phyloP scores from a whole-genome alignment of 1,140 invertebrate species.

The Drosophila novamexicana region DNA sequence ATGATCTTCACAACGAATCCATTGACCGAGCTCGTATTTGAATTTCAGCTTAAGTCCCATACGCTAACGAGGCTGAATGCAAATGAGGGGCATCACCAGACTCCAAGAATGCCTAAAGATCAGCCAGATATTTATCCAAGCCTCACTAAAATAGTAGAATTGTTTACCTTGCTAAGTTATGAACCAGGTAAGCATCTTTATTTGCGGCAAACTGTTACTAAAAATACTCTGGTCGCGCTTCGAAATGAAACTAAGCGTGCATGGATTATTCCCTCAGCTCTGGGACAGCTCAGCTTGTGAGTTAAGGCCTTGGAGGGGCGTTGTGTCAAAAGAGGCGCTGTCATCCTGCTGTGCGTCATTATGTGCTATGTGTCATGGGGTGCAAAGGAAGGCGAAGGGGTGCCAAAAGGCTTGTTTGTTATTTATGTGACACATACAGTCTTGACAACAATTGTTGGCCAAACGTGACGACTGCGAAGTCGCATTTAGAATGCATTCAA shows the following conservation, averaged over 20 bases:
- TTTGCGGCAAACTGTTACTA: neutral
- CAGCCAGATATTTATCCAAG: no score
- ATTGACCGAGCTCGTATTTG: conserved; percentile 18
- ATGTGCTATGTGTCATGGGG: neutral
- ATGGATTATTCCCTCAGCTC: neutral
- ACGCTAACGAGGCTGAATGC: conserved; percentile 2
- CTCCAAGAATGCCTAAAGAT: neutral
- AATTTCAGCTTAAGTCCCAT: neutral
- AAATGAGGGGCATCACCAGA: neutral
- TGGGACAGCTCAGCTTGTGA: neutral
- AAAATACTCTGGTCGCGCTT: no score
- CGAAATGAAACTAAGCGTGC: no score
- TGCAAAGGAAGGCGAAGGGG: conserved; percentile 6
- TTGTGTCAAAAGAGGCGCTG: neutral
- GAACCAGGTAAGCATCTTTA: no score
- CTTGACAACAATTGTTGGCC: conserved; percentile 47
- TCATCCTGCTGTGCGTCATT: conserved; percentile 5
- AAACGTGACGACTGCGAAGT: conserved; percentile 13
- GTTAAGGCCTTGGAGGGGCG: neutral
- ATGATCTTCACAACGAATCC: neutral
- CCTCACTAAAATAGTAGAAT: no score
- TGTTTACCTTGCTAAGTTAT: no score
- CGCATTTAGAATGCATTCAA: conserved; percentile 46
- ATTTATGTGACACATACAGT: conserved; percentile 66
- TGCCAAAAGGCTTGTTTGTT: conserved; percentile 16